Conservation (phyloP, 2,113 vertebrate genomes). For the Rhea americana region DNA sequence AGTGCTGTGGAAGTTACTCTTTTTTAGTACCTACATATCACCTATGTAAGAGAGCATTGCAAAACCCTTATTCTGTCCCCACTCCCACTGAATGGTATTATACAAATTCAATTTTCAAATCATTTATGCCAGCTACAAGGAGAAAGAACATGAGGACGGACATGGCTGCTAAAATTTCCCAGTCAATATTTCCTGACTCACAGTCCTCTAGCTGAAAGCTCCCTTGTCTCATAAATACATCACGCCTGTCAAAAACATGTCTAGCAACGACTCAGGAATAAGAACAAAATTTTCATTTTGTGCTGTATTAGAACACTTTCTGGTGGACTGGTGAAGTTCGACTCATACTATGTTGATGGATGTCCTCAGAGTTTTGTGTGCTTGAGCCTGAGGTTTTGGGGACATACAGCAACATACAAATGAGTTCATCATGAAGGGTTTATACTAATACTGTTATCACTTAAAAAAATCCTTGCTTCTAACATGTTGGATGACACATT, state of each 20-base stretch:
- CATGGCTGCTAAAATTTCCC: neutral
- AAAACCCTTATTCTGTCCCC: neutral
- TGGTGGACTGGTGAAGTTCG: neutral
- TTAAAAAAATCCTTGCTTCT: neutral
- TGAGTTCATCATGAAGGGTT: neutral
- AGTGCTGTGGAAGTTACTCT: neutral
- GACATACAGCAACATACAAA: neutral
- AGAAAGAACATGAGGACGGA: neutral
- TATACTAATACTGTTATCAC: neutral
- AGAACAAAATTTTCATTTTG: neutral
- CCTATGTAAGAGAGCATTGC: neutral
- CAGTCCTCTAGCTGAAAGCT: neutral
- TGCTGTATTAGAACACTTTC: neutral
- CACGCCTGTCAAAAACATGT: neutral
- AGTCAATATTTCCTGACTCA: neutral
- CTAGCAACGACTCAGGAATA: neutral
- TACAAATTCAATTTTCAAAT: neutral
- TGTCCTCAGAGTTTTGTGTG: neutral
- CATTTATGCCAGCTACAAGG: neutral
- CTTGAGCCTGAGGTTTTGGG: neutral
- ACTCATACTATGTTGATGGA: neutral
- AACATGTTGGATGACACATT: fast-evolving
- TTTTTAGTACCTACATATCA: neutral
- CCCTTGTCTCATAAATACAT: fast-evolving
- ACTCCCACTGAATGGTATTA: neutral